Conservation (phyloP, 1,140 invertebrate genomes). For the Bombus waltoni region DNA sequence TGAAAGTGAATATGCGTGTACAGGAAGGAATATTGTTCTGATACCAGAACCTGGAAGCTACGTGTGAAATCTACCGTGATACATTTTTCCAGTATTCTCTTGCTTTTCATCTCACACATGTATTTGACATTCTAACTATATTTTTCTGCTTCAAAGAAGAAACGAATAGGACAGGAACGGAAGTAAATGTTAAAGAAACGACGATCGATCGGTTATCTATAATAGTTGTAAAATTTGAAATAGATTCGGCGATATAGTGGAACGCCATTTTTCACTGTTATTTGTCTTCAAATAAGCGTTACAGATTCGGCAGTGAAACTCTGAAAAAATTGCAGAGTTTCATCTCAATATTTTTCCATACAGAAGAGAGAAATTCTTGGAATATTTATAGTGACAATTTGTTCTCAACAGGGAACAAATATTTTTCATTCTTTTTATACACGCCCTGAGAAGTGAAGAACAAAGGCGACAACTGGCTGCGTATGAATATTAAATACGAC, state of each 20-base stretch:
- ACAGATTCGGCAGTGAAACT: neutral
- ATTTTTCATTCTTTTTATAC: neutral
- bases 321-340: neutral
- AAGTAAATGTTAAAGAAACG: neutral
- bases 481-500: neutral
- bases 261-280: neutral
- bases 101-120: neutral
- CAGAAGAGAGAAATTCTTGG: neutral
- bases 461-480: neutral
- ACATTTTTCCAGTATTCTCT: neutral
- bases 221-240: neutral
- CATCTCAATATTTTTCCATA: neutral
- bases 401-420: neutral
- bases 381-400: neutral
- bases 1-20: neutral
- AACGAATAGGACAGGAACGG: neutral
- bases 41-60: neutral
- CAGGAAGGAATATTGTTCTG: neutral
- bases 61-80: neutral
- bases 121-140: neutral
- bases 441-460: accelerated
- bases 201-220: neutral
- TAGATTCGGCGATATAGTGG: neutral
- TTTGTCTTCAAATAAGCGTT: neutral
- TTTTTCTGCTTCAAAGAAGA: neutral